Conservation (phyloP, 2,888 invertebrate species). For the Drosophila neutralis region DNA sequence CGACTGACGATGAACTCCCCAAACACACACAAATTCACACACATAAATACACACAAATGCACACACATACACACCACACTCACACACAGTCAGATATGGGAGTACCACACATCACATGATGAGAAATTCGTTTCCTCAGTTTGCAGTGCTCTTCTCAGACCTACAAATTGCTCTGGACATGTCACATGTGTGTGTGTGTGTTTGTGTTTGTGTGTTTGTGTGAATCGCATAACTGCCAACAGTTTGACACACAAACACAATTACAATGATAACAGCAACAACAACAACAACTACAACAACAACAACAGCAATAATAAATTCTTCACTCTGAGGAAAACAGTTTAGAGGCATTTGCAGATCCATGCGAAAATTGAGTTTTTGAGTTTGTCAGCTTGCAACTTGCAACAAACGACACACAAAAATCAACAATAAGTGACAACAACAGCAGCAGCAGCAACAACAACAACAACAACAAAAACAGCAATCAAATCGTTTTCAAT, state of each 20-base stretch:
- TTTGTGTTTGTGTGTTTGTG: constrained; percentile 22
- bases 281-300: constrained; percentile 12
- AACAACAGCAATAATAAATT: background rate
- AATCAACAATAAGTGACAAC: constrained; percentile 18
- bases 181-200: constrained; percentile 13
- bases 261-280: constrained; percentile 64
- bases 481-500: constrained; percentile 33
- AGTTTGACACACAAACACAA: constrained; percentile 79
- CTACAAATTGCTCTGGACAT: constrained; percentile 34
- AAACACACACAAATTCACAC: constrained; percentile 3
- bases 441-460: background rate
- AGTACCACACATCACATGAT: constrained; percentile 16
- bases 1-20: constrained; percentile 31
- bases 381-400: constrained; percentile 27
- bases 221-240: constrained; percentile 68
- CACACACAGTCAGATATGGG: background rate
- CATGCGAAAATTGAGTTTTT: constrained; percentile 62
- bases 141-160: constrained; percentile 6
- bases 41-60: background rate
- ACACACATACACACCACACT: background rate
- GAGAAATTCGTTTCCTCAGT: constrained; percentile 37
- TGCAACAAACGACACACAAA: constrained; percentile 23
- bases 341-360: constrained; percentile 54
- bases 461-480: constrained; percentile 6
- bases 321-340: constrained; percentile 39